Evolutionary conservation across 1,140 invertebrate species (phyloP).

Genomic region (Diuraphis noxia): DNA sequence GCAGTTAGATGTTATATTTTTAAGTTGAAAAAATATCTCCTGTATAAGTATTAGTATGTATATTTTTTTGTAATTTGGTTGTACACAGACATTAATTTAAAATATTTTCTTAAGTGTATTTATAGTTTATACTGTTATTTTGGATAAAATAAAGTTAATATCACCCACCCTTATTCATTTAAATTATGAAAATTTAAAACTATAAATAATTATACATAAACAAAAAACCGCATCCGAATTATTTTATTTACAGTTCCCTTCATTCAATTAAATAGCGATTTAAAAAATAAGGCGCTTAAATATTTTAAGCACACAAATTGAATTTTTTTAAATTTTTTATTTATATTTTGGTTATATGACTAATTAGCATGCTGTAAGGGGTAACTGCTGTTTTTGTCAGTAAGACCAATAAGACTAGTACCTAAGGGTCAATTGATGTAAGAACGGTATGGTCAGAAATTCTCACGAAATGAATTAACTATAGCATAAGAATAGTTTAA

Average conservation of each 20-base stretch:
- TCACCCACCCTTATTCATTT: background rate
- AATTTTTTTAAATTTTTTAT: background rate
- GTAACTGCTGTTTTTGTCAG: slow-evolving; percentile 1
- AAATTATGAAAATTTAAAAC: background rate
- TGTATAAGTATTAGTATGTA: too few relatives aligned
- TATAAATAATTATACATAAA: background rate
- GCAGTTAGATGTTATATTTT: too few relatives aligned
- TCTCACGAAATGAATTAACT: background rate
- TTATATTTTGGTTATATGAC: background rate
- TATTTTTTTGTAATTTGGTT: too few relatives aligned
- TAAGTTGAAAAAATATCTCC: too few relatives aligned
- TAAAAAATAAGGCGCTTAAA: background rate
- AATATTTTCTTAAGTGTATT: too few relatives aligned
- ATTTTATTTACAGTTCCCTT: background rate
- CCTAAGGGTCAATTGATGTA: background rate
- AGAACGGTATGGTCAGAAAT: background rate
- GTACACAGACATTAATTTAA: too few relatives aligned
- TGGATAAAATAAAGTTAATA: background rate
- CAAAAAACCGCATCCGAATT: background rate
- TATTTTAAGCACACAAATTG: background rate
- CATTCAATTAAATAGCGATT: background rate
- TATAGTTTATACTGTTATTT: too few relatives aligned
- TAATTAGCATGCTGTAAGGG: background rate
- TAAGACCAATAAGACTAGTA: background rate
- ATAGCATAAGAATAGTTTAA: background rate